These are phyloP conservation scores for Cataglyphis cursor DNA, from an alignment of 2,888 invertebrate genomes.

Conservation along the genomic window DNA sequence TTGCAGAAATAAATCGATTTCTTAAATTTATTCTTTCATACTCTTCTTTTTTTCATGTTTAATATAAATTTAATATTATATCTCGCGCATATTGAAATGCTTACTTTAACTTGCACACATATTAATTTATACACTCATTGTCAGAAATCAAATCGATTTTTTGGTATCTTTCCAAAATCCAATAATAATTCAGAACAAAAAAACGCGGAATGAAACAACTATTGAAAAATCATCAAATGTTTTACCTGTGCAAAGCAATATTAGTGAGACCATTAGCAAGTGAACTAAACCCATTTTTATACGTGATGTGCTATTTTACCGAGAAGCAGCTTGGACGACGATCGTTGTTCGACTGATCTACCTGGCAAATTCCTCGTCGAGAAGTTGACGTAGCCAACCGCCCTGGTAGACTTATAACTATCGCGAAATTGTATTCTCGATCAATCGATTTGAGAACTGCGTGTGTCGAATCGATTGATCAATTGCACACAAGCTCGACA, in stretches of 20 bases:
- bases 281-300: slow-evolving; percentile 50
- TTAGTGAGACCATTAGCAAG: slow-evolving; percentile 4
- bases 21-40: not conserved
- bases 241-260: slow-evolving; percentile 59
- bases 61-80: slow-evolving; percentile 24
- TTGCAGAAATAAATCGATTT: not conserved
- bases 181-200: not conserved
- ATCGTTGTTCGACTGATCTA: slow-evolving; percentile 66
- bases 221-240: not conserved
- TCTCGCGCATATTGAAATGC: not conserved
- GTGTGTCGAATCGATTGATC: not conserved
- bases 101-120: not conserved
- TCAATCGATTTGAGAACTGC: slow-evolving; percentile 21
- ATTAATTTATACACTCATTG: not conserved
- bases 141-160: not conserved
- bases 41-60: not conserved
- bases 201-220: not conserved
- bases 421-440: slow-evolving; percentile 24
- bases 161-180: not conserved
- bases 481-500: not conserved
- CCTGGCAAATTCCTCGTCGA: slow-evolving; percentile 56
- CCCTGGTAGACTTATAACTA: slow-evolving; percentile 15
- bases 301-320: slow-evolving; percentile 21
- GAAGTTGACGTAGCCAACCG: slow-evolving; percentile 54
- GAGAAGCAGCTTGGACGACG: slow-evolving; percentile 57